phyloP scores from a whole-genome alignment of 2,797 vertebrate genomes.

The Sphenopsis melanotis region DNA sequence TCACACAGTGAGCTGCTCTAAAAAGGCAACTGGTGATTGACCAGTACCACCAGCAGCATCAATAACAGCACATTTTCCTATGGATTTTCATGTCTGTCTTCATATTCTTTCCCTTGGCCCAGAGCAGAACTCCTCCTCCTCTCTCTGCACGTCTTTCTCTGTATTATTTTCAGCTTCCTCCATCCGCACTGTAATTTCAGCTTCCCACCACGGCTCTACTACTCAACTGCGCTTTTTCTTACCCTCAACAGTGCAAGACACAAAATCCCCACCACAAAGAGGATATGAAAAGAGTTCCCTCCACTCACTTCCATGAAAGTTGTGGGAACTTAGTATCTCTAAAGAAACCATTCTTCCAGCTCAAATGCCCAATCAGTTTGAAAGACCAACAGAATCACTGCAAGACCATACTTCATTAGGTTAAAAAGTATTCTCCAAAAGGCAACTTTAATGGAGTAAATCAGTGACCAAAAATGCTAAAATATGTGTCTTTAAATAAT shows the following conservation, averaged over 20 bases:
- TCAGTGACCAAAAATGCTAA: not conserved
- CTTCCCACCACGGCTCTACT: not conserved
- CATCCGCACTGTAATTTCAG: not conserved
- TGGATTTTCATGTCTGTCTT: not conserved
- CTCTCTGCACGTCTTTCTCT: not conserved
- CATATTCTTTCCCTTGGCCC: not conserved
- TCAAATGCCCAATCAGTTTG: not conserved
- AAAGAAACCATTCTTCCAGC: not conserved
- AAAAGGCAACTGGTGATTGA: not conserved
- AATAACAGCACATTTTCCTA: not conserved
- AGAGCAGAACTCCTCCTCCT: not conserved
- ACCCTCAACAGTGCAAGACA: not conserved
- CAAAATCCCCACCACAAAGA: not conserved
- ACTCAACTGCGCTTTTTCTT: not conserved
- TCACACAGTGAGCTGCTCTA: not conserved
- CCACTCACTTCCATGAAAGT: not conserved
- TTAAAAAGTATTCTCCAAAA: not conserved
- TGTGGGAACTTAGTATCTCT: not conserved
- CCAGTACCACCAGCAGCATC: not conserved
- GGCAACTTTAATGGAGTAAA: not conserved
- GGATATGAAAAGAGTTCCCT: not conserved
- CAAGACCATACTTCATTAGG: not conserved
- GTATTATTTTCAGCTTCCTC: not conserved
- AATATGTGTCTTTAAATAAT: not conserved
- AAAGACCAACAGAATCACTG: not conserved